Evolutionary conservation across 2,797 vertebrate species (phyloP).

Genomic region (Ceryle rudis): DNA sequence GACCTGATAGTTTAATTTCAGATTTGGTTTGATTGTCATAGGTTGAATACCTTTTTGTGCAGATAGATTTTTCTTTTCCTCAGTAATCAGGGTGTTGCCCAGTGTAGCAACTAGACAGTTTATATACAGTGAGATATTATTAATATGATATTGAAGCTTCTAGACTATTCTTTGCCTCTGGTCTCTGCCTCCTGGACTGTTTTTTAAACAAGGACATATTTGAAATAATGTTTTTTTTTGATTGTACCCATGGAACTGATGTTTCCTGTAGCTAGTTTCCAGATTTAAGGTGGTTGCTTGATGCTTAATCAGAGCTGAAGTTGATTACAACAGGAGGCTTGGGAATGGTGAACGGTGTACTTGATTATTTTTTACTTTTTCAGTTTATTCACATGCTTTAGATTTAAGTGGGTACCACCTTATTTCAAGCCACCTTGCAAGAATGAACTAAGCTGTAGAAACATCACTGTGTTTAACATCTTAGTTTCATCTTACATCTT

Average conservation of each 20-base stretch:
- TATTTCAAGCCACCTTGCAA: background rate
- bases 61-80: background rate
- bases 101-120: background rate
- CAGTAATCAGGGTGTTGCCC: background rate
- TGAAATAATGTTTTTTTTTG: background rate
- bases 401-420: background rate
- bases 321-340: background rate
- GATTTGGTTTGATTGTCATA: background rate
- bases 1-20: background rate
- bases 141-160: background rate
- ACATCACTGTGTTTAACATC: background rate
- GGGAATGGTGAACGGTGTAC: background rate
- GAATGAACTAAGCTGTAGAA: background rate
- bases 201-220: background rate
- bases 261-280: background rate
- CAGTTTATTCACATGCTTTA: background rate
- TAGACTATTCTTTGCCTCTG: background rate
- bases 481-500: background rate
- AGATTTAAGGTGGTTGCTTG: background rate
- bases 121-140: background rate
- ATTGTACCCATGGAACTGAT: background rate
- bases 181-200: background rate
- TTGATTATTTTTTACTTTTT: background rate
- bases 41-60: background rate
- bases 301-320: background rate